Evolutionary conservation across 2,797 vertebrate species (phyloP).

Genomic region (Molothrus ater): DNA sequence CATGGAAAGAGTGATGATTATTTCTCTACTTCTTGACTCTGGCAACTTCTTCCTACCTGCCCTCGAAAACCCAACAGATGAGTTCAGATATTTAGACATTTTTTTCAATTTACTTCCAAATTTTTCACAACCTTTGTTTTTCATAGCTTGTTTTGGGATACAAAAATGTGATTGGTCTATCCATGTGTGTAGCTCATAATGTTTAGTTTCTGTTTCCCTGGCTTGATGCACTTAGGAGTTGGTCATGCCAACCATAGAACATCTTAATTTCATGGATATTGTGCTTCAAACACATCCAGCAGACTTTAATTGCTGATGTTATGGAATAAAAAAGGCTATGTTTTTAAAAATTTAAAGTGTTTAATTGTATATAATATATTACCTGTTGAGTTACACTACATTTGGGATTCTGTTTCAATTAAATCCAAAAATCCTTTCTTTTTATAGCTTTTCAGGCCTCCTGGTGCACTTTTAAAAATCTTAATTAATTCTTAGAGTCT

Average conservation of each 20-base stretch:
- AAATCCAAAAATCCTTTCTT: not conserved
- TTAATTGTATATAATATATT: not conserved
- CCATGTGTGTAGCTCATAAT: not conserved
- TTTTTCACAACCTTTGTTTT: not conserved
- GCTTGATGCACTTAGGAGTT: not conserved
- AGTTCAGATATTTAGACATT: not conserved
- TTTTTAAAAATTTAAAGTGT: not conserved
- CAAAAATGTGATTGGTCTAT: not conserved
- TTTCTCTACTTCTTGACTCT: not conserved
- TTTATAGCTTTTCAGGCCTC: not conserved
- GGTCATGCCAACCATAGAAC: not conserved
- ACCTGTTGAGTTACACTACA: not conserved
- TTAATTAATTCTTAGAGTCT: conserved; percentile 9
- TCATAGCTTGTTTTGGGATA: not conserved
- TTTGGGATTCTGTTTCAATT: not conserved
- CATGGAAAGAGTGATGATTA: not conserved
- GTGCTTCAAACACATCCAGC: not conserved
- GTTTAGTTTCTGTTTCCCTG: not conserved
- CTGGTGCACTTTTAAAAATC: not conserved
- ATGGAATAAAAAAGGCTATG: not conserved
- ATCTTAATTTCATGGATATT: not conserved
- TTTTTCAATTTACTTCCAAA: not conserved
- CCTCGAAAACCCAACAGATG: not conserved
- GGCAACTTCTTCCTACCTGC: not conserved
- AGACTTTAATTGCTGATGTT: not conserved